phyloP scores from a whole-genome alignment of 2,113 vertebrate species.

The Pholis gunnellus region DNA sequence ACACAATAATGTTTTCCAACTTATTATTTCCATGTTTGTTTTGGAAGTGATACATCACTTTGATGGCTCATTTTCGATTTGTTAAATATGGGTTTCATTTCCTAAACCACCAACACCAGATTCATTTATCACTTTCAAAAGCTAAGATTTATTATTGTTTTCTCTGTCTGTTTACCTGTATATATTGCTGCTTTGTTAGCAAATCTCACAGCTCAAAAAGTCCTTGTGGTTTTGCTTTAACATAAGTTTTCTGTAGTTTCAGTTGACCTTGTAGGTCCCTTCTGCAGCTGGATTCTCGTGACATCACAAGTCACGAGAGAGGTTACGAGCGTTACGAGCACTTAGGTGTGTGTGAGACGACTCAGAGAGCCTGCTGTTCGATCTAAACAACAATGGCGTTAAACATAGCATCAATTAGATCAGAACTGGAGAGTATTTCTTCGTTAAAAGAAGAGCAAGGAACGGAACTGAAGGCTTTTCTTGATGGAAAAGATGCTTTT shows the following conservation, averaged over 20 bases:
- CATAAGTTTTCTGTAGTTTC: background rate
- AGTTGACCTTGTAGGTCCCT: background rate
- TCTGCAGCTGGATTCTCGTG: background rate
- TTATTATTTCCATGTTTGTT: background rate
- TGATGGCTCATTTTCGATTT: constrained; percentile 18
- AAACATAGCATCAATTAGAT: too few relatives aligned
- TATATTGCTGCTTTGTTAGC: background rate
- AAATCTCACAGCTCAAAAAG: background rate
- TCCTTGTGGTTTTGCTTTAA: background rate
- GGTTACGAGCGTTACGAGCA: too few relatives aligned
- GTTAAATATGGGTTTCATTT: background rate
- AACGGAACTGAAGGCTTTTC: too few relatives aligned
- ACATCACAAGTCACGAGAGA: too few relatives aligned
- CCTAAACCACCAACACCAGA: background rate
- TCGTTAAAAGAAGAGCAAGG: too few relatives aligned
- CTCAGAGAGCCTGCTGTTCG: too few relatives aligned
- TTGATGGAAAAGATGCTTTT: too few relatives aligned
- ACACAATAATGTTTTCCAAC: constrained; percentile 6
- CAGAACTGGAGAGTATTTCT: too few relatives aligned
- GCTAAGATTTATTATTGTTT: background rate
- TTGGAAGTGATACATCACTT: constrained; percentile 1
- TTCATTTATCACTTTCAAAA: constrained; percentile 5
- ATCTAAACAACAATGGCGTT: too few relatives aligned
- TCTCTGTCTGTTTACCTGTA: background rate
- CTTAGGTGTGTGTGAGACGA: too few relatives aligned